Conservation (phyloP, 2,113 vertebrate genomes). For the Girardinichthys multiradiatus region DNA sequence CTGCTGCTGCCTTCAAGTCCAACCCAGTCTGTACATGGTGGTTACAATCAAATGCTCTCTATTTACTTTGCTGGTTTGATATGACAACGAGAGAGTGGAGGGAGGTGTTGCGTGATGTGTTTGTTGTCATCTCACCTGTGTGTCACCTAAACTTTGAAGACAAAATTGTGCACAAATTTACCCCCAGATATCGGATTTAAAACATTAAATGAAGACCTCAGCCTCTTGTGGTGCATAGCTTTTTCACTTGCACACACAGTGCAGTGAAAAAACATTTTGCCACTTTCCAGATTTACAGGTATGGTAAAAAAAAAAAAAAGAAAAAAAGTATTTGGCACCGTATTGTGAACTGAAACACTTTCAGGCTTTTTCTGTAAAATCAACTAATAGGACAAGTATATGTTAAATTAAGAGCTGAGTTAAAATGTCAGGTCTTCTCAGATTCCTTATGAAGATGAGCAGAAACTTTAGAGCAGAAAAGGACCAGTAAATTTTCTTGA, state of each 20-base stretch:
- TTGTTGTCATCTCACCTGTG: conserved; percentile 18
- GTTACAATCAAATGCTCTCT: conserved; percentile 32
- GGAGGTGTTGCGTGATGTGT: conserved; percentile 12
- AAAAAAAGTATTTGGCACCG: neutral
- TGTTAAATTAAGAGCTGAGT: neutral
- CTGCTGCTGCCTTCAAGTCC: conserved; percentile 33
- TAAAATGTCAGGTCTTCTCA: too few relatives aligned
- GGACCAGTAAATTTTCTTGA: conserved; percentile 18
- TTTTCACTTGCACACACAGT: too few relatives aligned
- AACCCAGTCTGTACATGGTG: conserved; percentile 3
- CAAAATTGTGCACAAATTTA: neutral
- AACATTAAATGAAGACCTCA: neutral
- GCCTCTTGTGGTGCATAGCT: too few relatives aligned
- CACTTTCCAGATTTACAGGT: too few relatives aligned
- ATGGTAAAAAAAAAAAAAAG: too few relatives aligned
- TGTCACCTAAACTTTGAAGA: conserved; percentile 16
- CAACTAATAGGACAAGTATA: neutral
- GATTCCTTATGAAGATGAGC: neutral
- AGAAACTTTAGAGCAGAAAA: conserved; percentile 15
- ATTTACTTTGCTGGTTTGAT: conserved; percentile 32
- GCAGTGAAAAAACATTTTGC: too few relatives aligned
- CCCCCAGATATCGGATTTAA: neutral
- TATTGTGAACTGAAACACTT: neutral
- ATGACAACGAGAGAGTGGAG: conserved; percentile 3
- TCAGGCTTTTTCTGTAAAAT: neutral